Evolutionary conservation across 2,888 invertebrate species (phyloP), one percentile per base, ranked within the genome.

Genomic region (Oxystoma pomonae): DNA sequence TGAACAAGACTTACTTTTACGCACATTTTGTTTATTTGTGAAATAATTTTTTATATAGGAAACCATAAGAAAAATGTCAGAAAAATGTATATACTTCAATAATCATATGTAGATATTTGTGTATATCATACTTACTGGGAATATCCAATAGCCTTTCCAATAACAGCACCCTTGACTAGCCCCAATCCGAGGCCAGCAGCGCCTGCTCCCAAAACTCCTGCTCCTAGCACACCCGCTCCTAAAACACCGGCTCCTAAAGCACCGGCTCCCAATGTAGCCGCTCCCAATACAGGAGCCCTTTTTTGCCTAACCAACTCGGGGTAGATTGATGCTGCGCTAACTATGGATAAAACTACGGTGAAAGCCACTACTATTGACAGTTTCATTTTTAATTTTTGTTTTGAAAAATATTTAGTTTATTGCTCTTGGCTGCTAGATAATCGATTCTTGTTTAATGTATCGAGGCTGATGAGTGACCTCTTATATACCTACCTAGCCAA

Each of bases 141-240:
- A 19, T 53, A 53, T 3, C 64, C 66, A 21, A 65, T 35, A 35
- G 55, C 60, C 35, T 62, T 62, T 35, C 65, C 65, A 57, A 66
- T 60, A 21, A 62, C 49, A 17, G 60, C 64, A 1, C 65, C 67
- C 20, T 67, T 66, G 22, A 63, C 68, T 57, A 68, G 58, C 35
- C 68, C 68, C 16, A 62, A 53, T 35, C 61, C 61, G 1, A 61
- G 62, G 1, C 63, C 63, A 0, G 57, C 21, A 16, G 63, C 67
- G 1, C 65, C 67, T 20, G 67, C 68, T 5, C 68, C 69, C 16
- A 69, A 7, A 12, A 64, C 69, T 35, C 67, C 69, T 1, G 63
- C 69, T 1, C 68, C 70, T 2, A 70, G n/a, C n/a, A 57, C 67
- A 9, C 65, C 70, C 2, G 66, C 67, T 22, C 69, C 70, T 22